These are phyloP conservation scores for Coranthus polyacanthus DNA, from an alignment of 2,797 vertebrate species.

Conservation along the genomic window DNA sequence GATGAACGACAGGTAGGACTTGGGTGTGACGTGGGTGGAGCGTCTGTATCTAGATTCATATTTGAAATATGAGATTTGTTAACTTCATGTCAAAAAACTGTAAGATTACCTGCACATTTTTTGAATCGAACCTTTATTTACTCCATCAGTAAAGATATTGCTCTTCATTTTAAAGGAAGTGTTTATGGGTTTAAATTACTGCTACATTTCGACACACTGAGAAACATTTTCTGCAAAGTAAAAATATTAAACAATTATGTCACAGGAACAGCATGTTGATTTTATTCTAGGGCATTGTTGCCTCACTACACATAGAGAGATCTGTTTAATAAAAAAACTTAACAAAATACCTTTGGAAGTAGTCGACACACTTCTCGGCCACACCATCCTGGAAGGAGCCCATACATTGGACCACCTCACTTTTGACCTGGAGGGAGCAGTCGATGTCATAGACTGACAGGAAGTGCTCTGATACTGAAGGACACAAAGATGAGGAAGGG, in stretches of 20 bases:
- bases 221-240: not conserved
- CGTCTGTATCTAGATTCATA: slow-evolving; percentile 88
- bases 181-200: not conserved
- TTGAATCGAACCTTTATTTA: not conserved
- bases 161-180: too few relatives aligned
- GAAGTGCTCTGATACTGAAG: slow-evolving; percentile 93
- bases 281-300: not conserved
- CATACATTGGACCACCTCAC: slow-evolving; percentile 94
- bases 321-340: slow-evolving; percentile 30
- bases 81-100: not conserved
- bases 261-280: not conserved
- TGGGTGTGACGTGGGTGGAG: slow-evolving; percentile 94
- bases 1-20: slow-evolving; percentile 97
- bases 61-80: slow-evolving; percentile 1
- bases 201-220: not conserved
- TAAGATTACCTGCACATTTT: not conserved
- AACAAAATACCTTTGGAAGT: slow-evolving; percentile 91
- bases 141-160: too few relatives aligned
- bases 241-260: not conserved
- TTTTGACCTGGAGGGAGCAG: slow-evolving; percentile 89
- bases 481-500: not conserved
- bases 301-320: too few relatives aligned
- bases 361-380: slow-evolving; percentile 94
- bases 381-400: slow-evolving; percentile 96
- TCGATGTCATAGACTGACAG: slow-evolving; percentile 92